These are phyloP conservation scores for Gyrodactylus salaris DNA, from an alignment of 1,140 invertebrate species.

Conservation along the genomic window DNA sequence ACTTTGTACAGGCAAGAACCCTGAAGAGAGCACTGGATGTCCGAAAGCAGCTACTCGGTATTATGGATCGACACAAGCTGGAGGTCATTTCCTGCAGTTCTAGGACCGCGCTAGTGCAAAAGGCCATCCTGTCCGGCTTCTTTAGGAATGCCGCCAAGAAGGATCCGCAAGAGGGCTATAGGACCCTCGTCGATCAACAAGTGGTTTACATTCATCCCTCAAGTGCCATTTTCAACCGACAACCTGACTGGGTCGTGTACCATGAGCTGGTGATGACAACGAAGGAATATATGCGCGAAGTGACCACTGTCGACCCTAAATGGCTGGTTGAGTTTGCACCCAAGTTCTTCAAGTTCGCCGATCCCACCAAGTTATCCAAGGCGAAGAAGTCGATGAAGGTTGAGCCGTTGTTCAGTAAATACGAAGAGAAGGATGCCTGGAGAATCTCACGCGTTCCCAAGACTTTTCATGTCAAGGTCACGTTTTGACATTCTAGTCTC, in stretches of 20 bases:
- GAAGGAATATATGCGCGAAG: conserved; percentile 96
- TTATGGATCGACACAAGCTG: conserved; percentile 84
- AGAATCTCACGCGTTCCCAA: conserved; percentile 44
- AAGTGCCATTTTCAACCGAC: conserved; percentile 72
- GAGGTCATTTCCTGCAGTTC: conserved; percentile 82
- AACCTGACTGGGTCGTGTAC: conserved; percentile 96
- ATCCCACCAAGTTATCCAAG: conserved; percentile 86
- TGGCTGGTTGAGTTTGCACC: conserved; percentile 97
- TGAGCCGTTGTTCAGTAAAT: conserved; percentile 91
- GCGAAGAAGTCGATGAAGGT: conserved; percentile 95
- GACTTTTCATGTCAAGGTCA: conserved; percentile 21
- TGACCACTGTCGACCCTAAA: conserved; percentile 89
- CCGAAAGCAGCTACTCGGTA: conserved; percentile 72
- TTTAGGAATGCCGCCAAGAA: conserved; percentile 95
- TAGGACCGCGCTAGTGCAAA: conserved; percentile 71
- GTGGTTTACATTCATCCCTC: conserved; percentile 97
- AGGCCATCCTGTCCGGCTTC: conserved; percentile 91
- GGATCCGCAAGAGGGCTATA: conserved; percentile 90
- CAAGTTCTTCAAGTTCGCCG: conserved; percentile 94
- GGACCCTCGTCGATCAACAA: conserved; percentile 80
- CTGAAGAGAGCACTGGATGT: conserved; percentile 89
- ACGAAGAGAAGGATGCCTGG: conserved; percentile 95
- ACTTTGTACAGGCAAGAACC: conserved; percentile 85
- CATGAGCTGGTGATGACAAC: conserved; percentile 93
- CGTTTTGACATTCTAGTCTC: conserved; percentile 12